Conservation (phyloP, 2,888 invertebrate genomes). For the Cephus spinipes region DNA sequence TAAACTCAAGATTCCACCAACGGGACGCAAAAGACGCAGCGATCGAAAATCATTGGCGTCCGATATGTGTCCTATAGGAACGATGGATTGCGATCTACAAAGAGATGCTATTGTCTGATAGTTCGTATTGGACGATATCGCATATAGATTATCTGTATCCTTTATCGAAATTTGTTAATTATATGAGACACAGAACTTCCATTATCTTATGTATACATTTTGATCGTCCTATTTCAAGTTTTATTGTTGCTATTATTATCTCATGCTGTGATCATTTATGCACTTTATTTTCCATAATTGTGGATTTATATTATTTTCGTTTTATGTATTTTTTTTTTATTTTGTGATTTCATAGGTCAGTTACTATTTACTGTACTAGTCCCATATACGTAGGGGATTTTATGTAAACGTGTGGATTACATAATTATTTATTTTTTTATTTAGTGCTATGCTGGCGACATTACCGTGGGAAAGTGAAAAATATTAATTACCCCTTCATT, state of each 20-base stretch:
- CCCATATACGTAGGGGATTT: not conserved
- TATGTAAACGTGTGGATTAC: not conserved
- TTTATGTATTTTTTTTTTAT: not conserved
- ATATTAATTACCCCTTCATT: not conserved
- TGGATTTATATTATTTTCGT: not conserved
- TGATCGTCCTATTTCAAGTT: not conserved
- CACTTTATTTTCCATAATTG: not conserved
- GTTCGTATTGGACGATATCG: not conserved
- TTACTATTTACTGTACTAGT: not conserved
- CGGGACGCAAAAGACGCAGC: constrained; percentile 24
- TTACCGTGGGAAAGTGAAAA: not conserved
- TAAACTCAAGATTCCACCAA: constrained; percentile 47
- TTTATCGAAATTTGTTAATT: not conserved
- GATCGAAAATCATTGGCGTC: constrained; percentile 49
- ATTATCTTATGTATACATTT: not conserved
- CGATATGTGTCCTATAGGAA: constrained; percentile 53
- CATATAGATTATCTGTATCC: not conserved
- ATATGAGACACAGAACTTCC: not conserved
- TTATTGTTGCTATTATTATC: not conserved
- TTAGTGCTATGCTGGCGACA: no score
- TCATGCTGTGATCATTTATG: not conserved
- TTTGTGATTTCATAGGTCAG: not conserved
- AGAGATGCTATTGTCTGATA: constrained; percentile 46
- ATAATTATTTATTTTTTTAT: not conserved
- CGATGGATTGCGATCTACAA: constrained; percentile 9